Conservation (phyloP, 2,888 invertebrate species). For the Alitta virens region DNA sequence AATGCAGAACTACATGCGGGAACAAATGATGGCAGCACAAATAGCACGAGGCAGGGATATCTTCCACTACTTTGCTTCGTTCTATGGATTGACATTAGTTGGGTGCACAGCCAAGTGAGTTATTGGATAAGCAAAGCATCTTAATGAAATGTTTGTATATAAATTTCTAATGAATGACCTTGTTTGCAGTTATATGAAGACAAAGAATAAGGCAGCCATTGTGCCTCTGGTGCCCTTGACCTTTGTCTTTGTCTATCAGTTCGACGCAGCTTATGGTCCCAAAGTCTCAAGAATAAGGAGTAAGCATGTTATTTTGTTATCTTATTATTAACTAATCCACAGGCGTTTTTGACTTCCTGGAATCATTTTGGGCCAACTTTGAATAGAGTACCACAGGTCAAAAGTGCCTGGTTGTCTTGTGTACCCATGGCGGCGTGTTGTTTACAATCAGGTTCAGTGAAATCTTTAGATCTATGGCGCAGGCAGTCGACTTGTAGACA, state of each 20-base stretch:
- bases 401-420: no score
- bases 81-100: conserved; percentile 59
- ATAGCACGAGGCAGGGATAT: conserved; percentile 69
- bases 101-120: conserved; percentile 40
- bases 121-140: no score
- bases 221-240: conserved; percentile 71
- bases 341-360: no score
- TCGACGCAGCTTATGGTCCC: conserved; percentile 75
- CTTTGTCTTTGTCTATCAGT: conserved; percentile 71
- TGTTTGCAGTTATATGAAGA: conserved; percentile 45
- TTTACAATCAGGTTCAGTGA: no score
- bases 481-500: no score
- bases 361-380: no score
- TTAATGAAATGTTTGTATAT: no score
- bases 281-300: conserved; percentile 75
- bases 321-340: no score
- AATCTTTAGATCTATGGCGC: no score
- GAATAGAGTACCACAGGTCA: no score
- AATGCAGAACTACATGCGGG: conserved; percentile 76
- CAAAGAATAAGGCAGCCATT: conserved; percentile 62
- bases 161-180: not conserved
- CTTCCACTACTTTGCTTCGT: conserved; percentile 71
- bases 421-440: no score
- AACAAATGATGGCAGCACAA: conserved; percentile 70
- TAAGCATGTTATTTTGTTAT: no score